Evolutionary conservation across 1,140 invertebrate genomes (phyloP), one percentile per base, ranked within the genome.

Genomic region (Bombus affinis): DNA sequence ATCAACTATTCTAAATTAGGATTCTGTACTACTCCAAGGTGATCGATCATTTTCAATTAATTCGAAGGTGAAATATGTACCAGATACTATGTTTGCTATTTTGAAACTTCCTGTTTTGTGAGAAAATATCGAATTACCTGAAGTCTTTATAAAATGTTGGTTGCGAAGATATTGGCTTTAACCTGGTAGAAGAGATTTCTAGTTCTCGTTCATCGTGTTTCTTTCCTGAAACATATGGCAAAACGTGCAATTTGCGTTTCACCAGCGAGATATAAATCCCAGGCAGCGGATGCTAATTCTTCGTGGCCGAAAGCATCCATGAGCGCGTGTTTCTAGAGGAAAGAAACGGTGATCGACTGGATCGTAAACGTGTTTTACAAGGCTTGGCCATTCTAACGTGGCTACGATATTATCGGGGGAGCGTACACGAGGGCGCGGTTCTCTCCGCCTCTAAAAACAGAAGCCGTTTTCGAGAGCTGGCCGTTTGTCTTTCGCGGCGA

Each of bases 311-410:
- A 53, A 65, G 25, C n/a, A 32, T 39, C 32, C 28, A 3, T 13
- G 37, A 32, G 28, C n/a, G 62, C 44, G 37, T 25, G 18, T 37
- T 83, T 44, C 47, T 53, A 53, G 3, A 53, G 53, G 18, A 28
- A 71, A 57, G 78, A 47, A 88, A 88, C 65, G 47, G 28, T 57
- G 25, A 57, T 77, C 73, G 18, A n/a, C 47, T 12, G 28, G 81
- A 76, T 68, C 86, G 86, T 89, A 88, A 89, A 88, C 73, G 59
- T 73, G 66, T 88, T 88, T 88, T 88, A 88, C 32, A 22, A 12
- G 65, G 62, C 44, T 42, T 35, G 65, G 35, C 10, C 37, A 15
- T 32, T 44, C 70, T 37, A 73, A 70, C 57, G 53, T 66, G 28
- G 73, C 42, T 79, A 32, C 37, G 32, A 42, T 59, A 71, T 44